phyloP scores from a whole-genome alignment of 53 echinoderm and acorn worm genomes.

The Pentamera pediparva region DNA sequence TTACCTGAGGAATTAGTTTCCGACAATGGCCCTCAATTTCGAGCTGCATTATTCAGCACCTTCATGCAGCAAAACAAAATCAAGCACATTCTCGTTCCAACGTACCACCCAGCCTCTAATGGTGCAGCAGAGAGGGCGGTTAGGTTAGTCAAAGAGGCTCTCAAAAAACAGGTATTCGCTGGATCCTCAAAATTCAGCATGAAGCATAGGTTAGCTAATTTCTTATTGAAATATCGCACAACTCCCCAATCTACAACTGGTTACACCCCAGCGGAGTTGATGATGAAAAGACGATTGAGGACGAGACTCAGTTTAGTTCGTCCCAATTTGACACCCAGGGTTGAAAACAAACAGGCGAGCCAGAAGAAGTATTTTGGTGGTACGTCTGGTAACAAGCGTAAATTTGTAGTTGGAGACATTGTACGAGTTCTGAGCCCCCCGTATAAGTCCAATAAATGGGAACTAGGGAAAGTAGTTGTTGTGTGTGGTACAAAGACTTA shows the following conservation, averaged over 20 bases:
- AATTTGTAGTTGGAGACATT: neutral
- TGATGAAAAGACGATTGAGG: neutral
- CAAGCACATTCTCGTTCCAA: slow-evolving; percentile 40
- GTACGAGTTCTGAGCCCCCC: slow-evolving; percentile 7
- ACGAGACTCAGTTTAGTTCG: neutral
- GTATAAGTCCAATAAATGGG: neutral
- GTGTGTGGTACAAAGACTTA: slow-evolving; percentile 16
- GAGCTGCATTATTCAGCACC: slow-evolving; percentile 30
- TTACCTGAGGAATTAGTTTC: slow-evolving; percentile 56
- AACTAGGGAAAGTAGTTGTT: neutral
- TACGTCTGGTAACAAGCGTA: neutral
- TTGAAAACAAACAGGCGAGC: neutral
- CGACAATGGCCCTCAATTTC: slow-evolving; percentile 58
- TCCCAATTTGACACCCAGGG: neutral
- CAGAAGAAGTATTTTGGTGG: slow-evolving; percentile 4
- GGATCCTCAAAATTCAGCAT: slow-evolving; percentile 9
- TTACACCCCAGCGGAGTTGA: neutral
- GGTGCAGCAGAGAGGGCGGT: slow-evolving; percentile 40
- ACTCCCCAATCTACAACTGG: slow-evolving; percentile 35
- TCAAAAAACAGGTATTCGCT: slow-evolving; percentile 3
- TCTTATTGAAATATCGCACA: slow-evolving; percentile 25
- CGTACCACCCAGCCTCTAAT: slow-evolving; percentile 57
- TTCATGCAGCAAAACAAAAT: slow-evolving; percentile 53
- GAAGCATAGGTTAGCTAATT: slow-evolving; percentile 18
- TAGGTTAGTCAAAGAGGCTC: neutral